Evolutionary conservation across 1,140 invertebrate species (phyloP).

Genomic region (Pygmarrhopalites habei): DNA sequence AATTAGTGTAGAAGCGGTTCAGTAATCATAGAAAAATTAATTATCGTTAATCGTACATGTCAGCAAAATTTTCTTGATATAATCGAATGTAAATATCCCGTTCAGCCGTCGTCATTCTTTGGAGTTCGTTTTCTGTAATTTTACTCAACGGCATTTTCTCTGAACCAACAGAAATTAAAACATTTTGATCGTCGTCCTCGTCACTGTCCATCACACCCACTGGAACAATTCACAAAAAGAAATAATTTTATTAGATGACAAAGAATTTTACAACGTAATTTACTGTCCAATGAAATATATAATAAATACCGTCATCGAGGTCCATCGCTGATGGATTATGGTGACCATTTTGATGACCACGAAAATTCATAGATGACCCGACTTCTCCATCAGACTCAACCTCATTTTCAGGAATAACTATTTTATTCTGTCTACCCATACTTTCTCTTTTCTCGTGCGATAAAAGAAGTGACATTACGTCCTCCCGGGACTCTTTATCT

Average conservation of each 20-base stretch:
- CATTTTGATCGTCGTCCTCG: slow-evolving; percentile 73
- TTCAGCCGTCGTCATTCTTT: slow-evolving; percentile 82
- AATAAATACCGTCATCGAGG: slow-evolving; percentile 21
- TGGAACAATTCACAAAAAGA: slow-evolving; percentile 45
- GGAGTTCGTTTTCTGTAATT: slow-evolving; percentile 74
- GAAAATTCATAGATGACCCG: not conserved
- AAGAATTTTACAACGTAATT: not conserved
- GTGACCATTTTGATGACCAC: slow-evolving; percentile 7
- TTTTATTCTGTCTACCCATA: no score
- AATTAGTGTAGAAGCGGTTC: no score
- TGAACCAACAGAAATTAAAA: slow-evolving; percentile 72
- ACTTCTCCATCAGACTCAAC: slow-evolving; percentile 20
- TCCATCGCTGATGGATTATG: slow-evolving; percentile 13
- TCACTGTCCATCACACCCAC: slow-evolving; percentile 63
- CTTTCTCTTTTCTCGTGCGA: slow-evolving; percentile 79
- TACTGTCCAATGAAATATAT: not conserved
- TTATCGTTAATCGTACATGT: slow-evolving; percentile 28
- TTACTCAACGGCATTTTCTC: slow-evolving; percentile 69
- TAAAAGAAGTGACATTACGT: slow-evolving; percentile 83
- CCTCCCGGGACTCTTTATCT: slow-evolving; percentile 49
- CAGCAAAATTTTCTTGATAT: slow-evolving; percentile 78
- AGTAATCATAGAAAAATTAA: not conserved
- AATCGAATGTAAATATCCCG: slow-evolving; percentile 90
- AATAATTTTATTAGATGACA: no score
- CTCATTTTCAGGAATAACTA: slow-evolving; percentile 17